Evolutionary conservation across 2,888 invertebrate genomes (phyloP), one percentile per base, ranked within the genome.

Genomic region (Agriopis marginaria): DNA sequence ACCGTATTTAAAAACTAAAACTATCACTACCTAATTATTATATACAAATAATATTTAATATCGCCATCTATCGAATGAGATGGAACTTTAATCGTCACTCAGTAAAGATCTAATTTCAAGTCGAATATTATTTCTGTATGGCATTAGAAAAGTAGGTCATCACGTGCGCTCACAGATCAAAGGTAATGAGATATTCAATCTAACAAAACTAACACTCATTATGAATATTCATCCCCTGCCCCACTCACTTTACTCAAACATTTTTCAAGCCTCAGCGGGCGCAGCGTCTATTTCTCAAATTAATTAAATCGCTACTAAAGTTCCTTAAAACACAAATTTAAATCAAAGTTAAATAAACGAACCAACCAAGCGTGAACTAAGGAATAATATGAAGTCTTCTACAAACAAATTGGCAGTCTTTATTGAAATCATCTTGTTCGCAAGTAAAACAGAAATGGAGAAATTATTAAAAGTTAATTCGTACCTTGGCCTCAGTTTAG

Each of bases 361-460:
- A 79, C 74, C 74, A 68, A 50, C 74, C 73, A 63, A 76, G 74
- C 75, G 75, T 79, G 75, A 76, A 77, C 73, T 77, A 74, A 74
- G 77, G 77, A 81, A 82, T 80, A 83, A 82, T 77, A 80, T 75
- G 71, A 78, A 81, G 79, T 74, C 77, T 76, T 79, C 77, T 74
- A 76, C 83, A 83, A 83, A 83, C 82, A 82, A 81, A 79, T 81
- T 76, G 63, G 75, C 63, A 72, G 70, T 70, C 77, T 77, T 80
- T 82, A 82, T 84, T 84, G 79, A 81, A 85, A 83, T 79, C 80
- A 82, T 82, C 82, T 84, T 81, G 84, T 82, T 82, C 76, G 73
- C 77, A 82, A 84, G 82, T 82, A 77, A 79, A 81, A 84, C 83
- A 84, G 74, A 80, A 82, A 53, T 60, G 67, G 75, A 72, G 74